Evolutionary conservation across 2,113 vertebrate genomes (phyloP).

Genomic region (Neomonachus schauinslandi): DNA sequence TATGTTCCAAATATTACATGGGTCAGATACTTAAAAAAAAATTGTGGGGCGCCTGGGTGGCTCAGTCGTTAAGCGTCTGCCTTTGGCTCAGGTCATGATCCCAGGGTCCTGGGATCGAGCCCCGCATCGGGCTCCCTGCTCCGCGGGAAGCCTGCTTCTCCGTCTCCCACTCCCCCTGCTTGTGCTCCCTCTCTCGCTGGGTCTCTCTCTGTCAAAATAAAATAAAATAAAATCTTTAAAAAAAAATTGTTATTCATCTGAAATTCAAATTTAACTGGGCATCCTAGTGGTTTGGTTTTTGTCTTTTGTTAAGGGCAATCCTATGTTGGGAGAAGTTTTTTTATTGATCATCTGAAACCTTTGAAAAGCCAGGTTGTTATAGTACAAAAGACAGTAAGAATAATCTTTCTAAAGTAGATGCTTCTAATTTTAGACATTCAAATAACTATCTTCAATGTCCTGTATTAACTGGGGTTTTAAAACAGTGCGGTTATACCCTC

Average conservation of each 20-base stretch:
- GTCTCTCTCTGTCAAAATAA: too few relatives aligned
- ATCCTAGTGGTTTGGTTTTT: background rate
- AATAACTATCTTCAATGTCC: background rate
- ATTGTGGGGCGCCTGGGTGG: too few relatives aligned
- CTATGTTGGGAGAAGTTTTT: background rate
- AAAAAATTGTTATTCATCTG: background rate
- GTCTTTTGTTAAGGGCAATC: background rate
- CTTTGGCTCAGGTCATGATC: too few relatives aligned
- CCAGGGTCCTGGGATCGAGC: too few relatives aligned
- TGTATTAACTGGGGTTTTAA: background rate
- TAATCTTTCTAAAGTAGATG: background rate
- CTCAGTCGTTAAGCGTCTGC: too few relatives aligned
- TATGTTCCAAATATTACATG: background rate
- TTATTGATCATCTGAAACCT: background rate
- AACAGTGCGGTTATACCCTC: background rate
- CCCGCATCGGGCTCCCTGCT: too few relatives aligned
- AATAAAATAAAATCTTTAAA: background rate
- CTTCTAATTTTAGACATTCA: background rate
- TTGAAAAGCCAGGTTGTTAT: background rate
- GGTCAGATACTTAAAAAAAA: background rate
- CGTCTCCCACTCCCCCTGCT: too few relatives aligned
- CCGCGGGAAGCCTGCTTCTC: too few relatives aligned
- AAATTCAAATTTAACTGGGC: background rate
- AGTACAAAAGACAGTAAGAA: background rate
- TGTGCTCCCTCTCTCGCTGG: too few relatives aligned